A percentile compares a stretch with the other conserved stretches of the same genome.
phyloP scores from a whole-genome alignment of 1,140 invertebrate genomes.

The Sweltsa coloradensis region DNA sequence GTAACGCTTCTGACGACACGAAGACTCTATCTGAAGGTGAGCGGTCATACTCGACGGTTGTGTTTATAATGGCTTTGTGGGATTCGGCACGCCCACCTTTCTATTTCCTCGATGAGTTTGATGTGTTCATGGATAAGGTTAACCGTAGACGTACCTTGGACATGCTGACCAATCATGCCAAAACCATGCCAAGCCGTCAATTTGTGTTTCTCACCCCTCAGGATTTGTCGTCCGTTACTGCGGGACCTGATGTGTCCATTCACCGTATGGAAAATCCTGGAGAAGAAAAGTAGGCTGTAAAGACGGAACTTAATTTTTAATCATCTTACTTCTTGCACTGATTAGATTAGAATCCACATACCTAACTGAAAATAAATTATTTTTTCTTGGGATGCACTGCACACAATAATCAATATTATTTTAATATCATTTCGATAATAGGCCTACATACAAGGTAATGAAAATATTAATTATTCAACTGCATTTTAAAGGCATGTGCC shows the following conservation, averaged over 20 bases:
- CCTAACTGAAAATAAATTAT: too few relatives aligned
- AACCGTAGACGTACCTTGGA: conserved; percentile 56
- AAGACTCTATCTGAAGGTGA: conserved; percentile 85
- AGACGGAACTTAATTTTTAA: too few relatives aligned
- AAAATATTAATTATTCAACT: too few relatives aligned
- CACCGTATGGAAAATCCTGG: too few relatives aligned
- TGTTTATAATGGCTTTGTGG: conserved; percentile 90
- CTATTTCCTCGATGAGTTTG: conserved; percentile 68
- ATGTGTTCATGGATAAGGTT: conserved; percentile 48
- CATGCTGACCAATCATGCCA: conserved; percentile 50
- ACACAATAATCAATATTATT: too few relatives aligned
- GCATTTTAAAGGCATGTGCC: too few relatives aligned
- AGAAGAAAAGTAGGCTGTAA: too few relatives aligned
- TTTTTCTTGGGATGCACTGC: too few relatives aligned
- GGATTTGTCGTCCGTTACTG: conserved; percentile 44
- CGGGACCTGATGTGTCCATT: conserved; percentile 38
- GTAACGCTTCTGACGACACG: conserved; percentile 31
- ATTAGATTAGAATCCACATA: too few relatives aligned
- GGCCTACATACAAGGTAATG: too few relatives aligned
- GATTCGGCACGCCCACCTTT: conserved; percentile 82
- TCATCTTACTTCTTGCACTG: too few relatives aligned
- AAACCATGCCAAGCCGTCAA: conserved; percentile 43
- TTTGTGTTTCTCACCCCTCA: conserved; percentile 67
- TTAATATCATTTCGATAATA: too few relatives aligned
- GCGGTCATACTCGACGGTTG: conserved; percentile 86